These are phyloP conservation scores for Seira sanloemensis DNA, from an alignment of 2,888 invertebrate species.

Conservation along the genomic window DNA sequence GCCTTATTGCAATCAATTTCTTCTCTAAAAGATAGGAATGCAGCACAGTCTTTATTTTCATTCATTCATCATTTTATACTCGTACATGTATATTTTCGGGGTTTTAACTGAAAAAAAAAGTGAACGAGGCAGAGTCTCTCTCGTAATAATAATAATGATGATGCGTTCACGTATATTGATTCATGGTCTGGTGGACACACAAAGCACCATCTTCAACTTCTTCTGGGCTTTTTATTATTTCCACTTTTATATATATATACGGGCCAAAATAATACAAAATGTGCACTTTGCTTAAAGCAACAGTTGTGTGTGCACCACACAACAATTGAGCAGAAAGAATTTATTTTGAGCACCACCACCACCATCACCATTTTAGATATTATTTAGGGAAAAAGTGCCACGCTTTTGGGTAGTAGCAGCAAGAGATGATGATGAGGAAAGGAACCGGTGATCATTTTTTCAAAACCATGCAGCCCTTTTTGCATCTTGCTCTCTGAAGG, in stretches of 20 bases:
- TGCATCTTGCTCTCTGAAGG: not conserved
- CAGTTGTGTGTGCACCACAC: not conserved
- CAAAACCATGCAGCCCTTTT: not conserved
- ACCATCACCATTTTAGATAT: constrained; percentile 37
- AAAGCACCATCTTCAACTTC: not conserved
- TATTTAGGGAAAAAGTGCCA: constrained; percentile 52
- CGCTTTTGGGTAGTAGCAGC: constrained; percentile 35
- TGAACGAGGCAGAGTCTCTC: too few relatives aligned
- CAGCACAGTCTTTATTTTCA: constrained; percentile 6
- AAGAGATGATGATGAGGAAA: not conserved
- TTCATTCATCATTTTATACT: constrained; percentile 58
- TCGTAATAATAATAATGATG: constrained; percentile 32
- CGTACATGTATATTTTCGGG: constrained; percentile 29
- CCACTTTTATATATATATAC: too few relatives aligned
- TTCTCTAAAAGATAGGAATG: not conserved
- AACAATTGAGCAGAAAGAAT: not conserved
- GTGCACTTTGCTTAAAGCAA: not conserved
- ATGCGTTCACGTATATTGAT: constrained; percentile 49
- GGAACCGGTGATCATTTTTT: not conserved
- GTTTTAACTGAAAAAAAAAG: constrained; percentile 38
- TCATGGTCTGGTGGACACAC: constrained; percentile 63
- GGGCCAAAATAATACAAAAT: not conserved
- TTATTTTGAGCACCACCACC: too few relatives aligned
- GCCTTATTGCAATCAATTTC: not conserved
- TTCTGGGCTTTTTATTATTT: too few relatives aligned